Evolutionary conservation across 2,888 invertebrate genomes (phyloP).

Genomic region (Alsophila aescularia): DNA sequence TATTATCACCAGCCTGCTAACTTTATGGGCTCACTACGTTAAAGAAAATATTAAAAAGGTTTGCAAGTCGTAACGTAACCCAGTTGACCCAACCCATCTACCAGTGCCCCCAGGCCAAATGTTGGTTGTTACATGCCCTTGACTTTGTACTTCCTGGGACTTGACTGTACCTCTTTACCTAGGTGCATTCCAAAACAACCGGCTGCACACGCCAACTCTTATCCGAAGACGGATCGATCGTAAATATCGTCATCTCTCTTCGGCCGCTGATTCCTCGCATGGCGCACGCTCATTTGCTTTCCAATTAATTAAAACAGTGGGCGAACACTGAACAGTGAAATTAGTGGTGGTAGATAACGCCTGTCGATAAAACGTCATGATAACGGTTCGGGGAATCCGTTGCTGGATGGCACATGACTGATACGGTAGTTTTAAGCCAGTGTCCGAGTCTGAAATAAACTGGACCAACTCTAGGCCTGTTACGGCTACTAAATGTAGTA

Average conservation of each 20-base stretch:
- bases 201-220: conserved; percentile 10
- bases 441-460: too few relatives aligned
- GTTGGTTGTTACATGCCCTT: too few relatives aligned
- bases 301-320: conserved; percentile 13
- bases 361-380: conserved; percentile 15
- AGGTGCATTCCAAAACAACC: background rate
- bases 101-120: too few relatives aligned
- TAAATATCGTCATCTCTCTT: conserved; percentile 6
- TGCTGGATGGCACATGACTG: conserved; percentile 1
- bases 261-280: conserved; percentile 6
- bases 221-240: conserved; percentile 15
- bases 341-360: conserved; percentile 10
- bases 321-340: conserved; percentile 16
- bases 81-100: too few relatives aligned
- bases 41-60: too few relatives aligned
- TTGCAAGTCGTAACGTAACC: too few relatives aligned
- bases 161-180: too few relatives aligned
- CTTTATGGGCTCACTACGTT: too few relatives aligned
- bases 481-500: too few relatives aligned
- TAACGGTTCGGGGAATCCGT: conserved; percentile 18
- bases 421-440: background rate
- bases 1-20: too few relatives aligned
- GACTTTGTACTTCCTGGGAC: too few relatives aligned
- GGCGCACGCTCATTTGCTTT: conserved; percentile 11
- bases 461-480: too few relatives aligned